Base-by-base conservation (phyloP, 2,113 vertebrate species). In the Xenus cinereus region DNA sequence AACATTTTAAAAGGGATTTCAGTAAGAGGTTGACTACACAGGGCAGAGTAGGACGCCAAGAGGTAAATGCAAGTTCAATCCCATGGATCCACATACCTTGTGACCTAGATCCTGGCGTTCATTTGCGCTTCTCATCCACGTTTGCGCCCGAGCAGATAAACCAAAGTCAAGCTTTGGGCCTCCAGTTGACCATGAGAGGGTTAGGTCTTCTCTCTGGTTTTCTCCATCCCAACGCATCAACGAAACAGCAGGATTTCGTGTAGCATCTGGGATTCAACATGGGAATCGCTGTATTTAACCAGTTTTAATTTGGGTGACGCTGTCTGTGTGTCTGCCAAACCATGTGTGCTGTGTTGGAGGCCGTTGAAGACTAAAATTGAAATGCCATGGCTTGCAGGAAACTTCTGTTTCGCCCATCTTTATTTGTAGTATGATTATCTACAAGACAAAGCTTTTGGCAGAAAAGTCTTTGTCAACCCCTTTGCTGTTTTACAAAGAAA, bases 21-120 rank as follows among this genome's bases (percentile, higher is more conserved):
- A 35, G 0, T 43, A 14, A 24, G 45, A 8, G 56, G 24, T 22
- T 72, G n/a, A 24, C 30, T 69, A 8, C 5, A 6, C 1, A 1
- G 32, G 9, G 37, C 37, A 15, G 24, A 28, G 45, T 9, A 51
- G 56, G 67, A 83, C 17, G 8, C 30, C 54, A 23, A 35, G 66
- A 60, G 35, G 46, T 51, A 30, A 48, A 59, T 50, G 21, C 13
- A 27, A n/a, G 24, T 69, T 56, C 18, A 22, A 39, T 59, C 53
- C 67, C 0, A 0, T 30, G 62, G 60, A 35, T 12, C 43, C 15
- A 0, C 2, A 24, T 8, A 20, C 45, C 50, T 60, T 2, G 12
- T 27, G 33, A 63, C 48, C 41, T 46, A 33, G 48, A 45, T 62
- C n/a, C 59, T 62, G 66, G 53, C 32, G 6, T 46, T 62, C 53